These are phyloP conservation scores for Ctena decussata DNA, from an alignment of 2,888 invertebrate species.

Conservation along the genomic window DNA sequence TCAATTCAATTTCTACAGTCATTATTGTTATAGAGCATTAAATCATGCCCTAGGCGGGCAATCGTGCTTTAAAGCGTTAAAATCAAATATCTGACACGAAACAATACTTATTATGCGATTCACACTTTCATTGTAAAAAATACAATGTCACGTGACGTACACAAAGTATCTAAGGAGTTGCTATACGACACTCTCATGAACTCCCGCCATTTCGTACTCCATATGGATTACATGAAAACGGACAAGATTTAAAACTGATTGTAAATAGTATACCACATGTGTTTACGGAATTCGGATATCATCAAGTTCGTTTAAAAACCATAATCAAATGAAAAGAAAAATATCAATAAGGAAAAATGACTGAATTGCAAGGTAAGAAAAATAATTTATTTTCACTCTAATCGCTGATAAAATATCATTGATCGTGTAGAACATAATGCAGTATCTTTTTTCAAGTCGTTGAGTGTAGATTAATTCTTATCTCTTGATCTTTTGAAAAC, in stretches of 20 bases:
- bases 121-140: constrained; percentile 61
- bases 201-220: constrained; percentile 17
- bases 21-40: no score
- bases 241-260: not conserved
- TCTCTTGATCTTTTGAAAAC: constrained; percentile 20
- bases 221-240: not conserved
- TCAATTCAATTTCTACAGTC: no score
- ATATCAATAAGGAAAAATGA: not conserved
- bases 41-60: no score
- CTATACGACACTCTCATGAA: constrained; percentile 42
- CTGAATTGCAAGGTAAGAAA: not conserved
- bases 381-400: not conserved
- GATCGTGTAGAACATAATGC: not conserved
- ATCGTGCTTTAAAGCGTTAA: no score
- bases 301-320: not conserved
- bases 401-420: not conserved
- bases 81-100: not conserved
- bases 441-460: not conserved
- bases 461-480: constrained; percentile 2
- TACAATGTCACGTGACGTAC: constrained; percentile 57
- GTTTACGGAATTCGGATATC: not conserved
- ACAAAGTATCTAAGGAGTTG: constrained; percentile 51
- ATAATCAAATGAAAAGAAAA: not conserved
- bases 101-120: constrained; percentile 14
- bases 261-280: no score